Evolutionary conservation across 2,888 invertebrate species (phyloP), one percentile per base, ranked within the genome.

Genomic region (Tanytarsus gracilentus): DNA sequence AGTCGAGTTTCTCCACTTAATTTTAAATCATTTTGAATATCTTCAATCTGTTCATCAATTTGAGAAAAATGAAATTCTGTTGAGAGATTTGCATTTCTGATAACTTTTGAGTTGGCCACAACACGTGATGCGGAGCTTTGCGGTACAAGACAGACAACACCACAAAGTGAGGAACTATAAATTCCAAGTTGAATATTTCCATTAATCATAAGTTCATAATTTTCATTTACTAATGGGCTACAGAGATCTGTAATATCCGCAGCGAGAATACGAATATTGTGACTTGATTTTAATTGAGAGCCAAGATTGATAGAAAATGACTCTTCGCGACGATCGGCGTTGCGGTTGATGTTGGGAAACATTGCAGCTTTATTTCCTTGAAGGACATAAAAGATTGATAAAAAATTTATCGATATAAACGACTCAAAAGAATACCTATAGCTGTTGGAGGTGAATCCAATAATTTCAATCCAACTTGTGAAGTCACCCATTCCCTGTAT

Each of bases 271-370:
- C 98, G 80, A 63, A 98, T 87, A 73, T 99, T 99, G 74, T 99
- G 97, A 80, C 95, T 98, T 69, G 97, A 96, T 73, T 99, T 99
- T 72, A 98, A 81, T 76, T 99, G 99, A 4, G 96, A 94, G 53
- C 98, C 97, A 64, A 97, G 79, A 77, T 97, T 95, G 69, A 98
- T 96, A 18, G 97, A 98, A 73, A 97, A 98, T 74, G 94, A 95
- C 76, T 97, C 97, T 75, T 96, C 95, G 68, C 92, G 72, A 2
- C 73, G 73, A 40, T 26, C 40, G 1, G 74, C 74, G 62, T 71
- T 72, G 62, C 73, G 74, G 2, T 73, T 71, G 11, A 58, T 26
- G 18, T 58, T 58, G 4, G 58, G 58, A n/a, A 58, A 58, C 58
- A 58, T 58, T 48, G 58, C 18, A 29, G 48, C 8, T 23, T 62